A percentile compares a stretch with the other conserved stretches of the same genome.
These are phyloP conservation scores for Trypoxylus dichotomus DNA, from an alignment of 1,140 invertebrate species.

Conservation along the genomic window DNA sequence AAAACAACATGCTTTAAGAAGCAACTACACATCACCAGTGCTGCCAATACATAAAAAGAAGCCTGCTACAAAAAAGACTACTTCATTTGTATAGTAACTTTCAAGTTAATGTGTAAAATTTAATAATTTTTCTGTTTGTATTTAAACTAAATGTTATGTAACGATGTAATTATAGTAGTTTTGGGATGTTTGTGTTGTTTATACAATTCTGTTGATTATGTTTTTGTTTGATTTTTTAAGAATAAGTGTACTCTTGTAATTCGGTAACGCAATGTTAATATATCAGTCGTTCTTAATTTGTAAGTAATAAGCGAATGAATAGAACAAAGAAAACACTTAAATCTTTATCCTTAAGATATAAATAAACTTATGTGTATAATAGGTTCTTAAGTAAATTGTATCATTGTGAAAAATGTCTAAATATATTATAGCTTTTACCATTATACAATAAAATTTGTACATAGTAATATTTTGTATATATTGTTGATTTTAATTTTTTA, in stretches of 20 bases:
- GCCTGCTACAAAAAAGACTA: constrained; percentile 15
- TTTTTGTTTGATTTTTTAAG: neutral
- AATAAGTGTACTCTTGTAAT: neutral
- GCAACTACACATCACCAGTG: constrained; percentile 22
- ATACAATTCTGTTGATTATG: neutral
- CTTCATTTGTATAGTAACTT: neutral
- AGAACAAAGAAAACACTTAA: neutral
- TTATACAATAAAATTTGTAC: constrained; percentile 14
- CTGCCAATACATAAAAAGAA: constrained; percentile 22
- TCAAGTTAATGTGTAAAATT: neutral
- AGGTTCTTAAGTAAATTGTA: neutral
- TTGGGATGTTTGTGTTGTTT: constrained; percentile 25
- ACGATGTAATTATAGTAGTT: constrained; percentile 15
- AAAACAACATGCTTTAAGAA: constrained; percentile 14
- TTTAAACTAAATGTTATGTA: neutral
- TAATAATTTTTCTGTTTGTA: neutral
- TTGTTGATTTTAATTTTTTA: constrained; percentile 23
- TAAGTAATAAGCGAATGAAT: neutral
- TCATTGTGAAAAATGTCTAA: neutral
- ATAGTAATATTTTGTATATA: constrained; percentile 23
- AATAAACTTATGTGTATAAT: neutral
- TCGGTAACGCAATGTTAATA: neutral
- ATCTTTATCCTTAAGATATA: constrained; percentile 18
- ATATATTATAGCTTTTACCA: constrained; percentile 11
- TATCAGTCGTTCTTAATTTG: neutral